Evolutionary conservation across 2,888 invertebrate species (phyloP).

Genomic region (Petrolisthes manimaculis): DNA sequence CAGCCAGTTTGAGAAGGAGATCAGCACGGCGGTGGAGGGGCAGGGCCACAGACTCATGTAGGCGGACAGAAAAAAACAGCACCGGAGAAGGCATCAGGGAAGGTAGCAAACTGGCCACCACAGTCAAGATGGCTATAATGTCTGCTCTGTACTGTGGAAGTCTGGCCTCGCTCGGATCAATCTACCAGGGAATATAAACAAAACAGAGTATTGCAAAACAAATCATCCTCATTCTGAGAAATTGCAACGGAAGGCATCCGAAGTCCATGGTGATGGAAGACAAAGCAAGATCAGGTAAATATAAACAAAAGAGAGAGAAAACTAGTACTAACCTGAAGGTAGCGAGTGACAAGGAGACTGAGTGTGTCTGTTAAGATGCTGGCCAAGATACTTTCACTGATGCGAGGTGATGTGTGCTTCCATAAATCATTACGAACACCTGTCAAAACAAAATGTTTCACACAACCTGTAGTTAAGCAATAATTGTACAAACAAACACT

Average conservation of each 20-base stretch:
- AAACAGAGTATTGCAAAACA: too few relatives aligned
- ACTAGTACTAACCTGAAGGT: constrained; percentile 35
- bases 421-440: constrained; percentile 64
- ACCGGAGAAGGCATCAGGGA: constrained; percentile 54
- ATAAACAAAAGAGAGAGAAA: not conserved
- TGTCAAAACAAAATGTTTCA: not conserved
- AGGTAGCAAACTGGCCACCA: constrained; percentile 59
- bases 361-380: constrained; percentile 63
- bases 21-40: constrained; percentile 62
- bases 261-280: not conserved
- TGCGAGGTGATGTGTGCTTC: constrained; percentile 58
- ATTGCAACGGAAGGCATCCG: too few relatives aligned
- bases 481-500: too few relatives aligned
- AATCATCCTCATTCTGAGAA: too few relatives aligned
- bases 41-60: constrained; percentile 55
- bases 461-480: too few relatives aligned
- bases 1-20: constrained; percentile 61
- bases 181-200: constrained; percentile 22
- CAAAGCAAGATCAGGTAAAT: not conserved
- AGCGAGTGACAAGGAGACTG: constrained; percentile 59
- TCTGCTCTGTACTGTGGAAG: constrained; percentile 56
- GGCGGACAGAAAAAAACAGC: constrained; percentile 49
- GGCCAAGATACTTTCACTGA: constrained; percentile 57
- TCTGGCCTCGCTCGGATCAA: constrained; percentile 59
- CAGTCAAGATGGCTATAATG: constrained; percentile 48